Conservation (phyloP, 2,888 invertebrate species). For the Himalopsyche kuldschensis region DNA sequence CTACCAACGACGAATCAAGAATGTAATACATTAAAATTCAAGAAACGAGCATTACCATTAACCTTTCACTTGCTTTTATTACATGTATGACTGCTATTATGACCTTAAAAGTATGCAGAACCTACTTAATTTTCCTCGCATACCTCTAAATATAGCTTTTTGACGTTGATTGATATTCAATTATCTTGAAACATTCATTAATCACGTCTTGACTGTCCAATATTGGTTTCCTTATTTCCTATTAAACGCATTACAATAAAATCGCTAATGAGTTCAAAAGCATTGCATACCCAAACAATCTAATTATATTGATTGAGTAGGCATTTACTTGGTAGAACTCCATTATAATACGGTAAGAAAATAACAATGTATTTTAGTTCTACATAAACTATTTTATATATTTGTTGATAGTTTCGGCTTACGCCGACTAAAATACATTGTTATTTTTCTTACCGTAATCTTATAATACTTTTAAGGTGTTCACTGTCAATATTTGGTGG, state of each 20-base stretch:
- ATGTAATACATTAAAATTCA: background rate
- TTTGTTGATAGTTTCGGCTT: too few relatives aligned
- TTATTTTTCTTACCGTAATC: too few relatives aligned
- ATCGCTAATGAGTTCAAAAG: background rate
- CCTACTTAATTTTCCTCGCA: background rate
- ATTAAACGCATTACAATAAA: background rate
- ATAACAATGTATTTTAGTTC: too few relatives aligned
- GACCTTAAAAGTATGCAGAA: background rate
- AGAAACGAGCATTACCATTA: background rate
- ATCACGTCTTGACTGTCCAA: background rate
- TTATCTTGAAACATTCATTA: background rate
- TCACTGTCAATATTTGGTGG: too few relatives aligned
- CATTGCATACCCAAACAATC: background rate
- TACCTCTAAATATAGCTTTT: background rate
- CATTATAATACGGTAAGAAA: too few relatives aligned
- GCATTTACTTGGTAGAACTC: too few relatives aligned
- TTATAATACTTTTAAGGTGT: too few relatives aligned
- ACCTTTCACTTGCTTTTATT: background rate
- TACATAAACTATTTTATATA: too few relatives aligned
- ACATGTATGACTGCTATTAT: background rate
- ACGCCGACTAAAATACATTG: too few relatives aligned
- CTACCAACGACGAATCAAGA: too few relatives aligned
- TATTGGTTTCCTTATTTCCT: background rate
- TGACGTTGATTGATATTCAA: background rate
- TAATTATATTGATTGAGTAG: too few relatives aligned